Evolutionary conservation across 2,797 vertebrate species (phyloP).

Genomic region (Sylvia borin): DNA sequence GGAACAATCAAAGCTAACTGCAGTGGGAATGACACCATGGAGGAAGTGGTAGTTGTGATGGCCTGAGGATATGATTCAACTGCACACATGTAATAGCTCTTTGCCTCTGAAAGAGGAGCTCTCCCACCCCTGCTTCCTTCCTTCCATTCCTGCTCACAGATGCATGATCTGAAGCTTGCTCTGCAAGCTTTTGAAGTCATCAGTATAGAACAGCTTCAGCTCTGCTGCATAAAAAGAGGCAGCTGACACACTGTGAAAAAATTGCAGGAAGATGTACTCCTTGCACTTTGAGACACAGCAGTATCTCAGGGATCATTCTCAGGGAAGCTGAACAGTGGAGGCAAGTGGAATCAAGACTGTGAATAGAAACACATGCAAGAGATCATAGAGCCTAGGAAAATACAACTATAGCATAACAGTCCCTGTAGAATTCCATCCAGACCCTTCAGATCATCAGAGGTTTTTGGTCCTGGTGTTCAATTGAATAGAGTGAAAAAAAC

Average conservation of each 20-base stretch:
- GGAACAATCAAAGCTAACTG: neutral
- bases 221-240: neutral
- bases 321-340: neutral
- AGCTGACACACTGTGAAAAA: neutral
- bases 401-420: neutral
- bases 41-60: neutral
- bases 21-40: neutral
- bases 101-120: neutral
- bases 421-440: neutral
- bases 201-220: neutral
- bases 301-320: neutral
- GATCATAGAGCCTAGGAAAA: neutral
- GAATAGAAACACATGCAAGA: neutral
- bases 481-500: neutral
- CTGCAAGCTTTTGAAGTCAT: neutral
- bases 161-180: neutral
- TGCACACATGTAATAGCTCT: neutral
- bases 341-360: neutral
- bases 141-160: neutral
- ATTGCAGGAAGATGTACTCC: neutral
- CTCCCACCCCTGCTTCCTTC: slow-evolving; percentile 26
- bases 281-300: neutral
- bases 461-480: neutral
- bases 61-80: slow-evolving; percentile 18
- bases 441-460: neutral